Percentiles rank a stretch among this genome's conserved stretches.
phyloP scores from a whole-genome alignment of 2,888 invertebrate genomes.

The Cephalotes varians region DNA sequence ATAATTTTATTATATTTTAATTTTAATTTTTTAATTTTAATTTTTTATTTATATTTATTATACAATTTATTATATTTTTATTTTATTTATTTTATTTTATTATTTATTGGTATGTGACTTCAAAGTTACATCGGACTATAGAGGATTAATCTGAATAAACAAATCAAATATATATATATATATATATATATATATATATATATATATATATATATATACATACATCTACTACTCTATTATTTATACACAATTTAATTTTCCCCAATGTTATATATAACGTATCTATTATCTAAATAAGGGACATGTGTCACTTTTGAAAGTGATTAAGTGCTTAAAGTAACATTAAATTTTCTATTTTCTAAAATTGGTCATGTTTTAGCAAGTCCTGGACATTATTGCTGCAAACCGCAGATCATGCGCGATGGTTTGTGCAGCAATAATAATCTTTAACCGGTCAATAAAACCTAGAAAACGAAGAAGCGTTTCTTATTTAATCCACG shows the following conservation, averaged over 20 bases:
- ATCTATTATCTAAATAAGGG: neutral
- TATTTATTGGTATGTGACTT: too few species aligned
- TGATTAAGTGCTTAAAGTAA: too few species aligned
- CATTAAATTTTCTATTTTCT: neutral
- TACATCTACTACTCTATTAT: neutral
- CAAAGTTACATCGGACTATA: too few species aligned
- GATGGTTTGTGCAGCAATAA: neutral
- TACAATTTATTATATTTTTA: too few species aligned
- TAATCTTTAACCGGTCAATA: conserved; percentile 37
- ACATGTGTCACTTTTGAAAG: neutral
- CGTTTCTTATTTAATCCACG: conserved; percentile 28
- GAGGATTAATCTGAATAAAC: neutral
- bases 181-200: too few species aligned
- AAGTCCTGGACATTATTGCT: neutral
- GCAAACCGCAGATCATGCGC: neutral
- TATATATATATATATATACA: too few species aligned
- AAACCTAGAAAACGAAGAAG: conserved; percentile 24
- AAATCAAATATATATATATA: neutral
- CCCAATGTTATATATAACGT: neutral
- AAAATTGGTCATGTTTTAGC: neutral
- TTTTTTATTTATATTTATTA: too few species aligned
- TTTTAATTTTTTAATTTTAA: too few species aligned
- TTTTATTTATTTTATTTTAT: too few species aligned
- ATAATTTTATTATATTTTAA: too few species aligned
- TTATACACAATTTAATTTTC: neutral